Percentiles rank a stretch among this genome's conserved stretches.
These are phyloP conservation scores for Seira ritae DNA, from an alignment of 2,888 invertebrate species.

Conservation along the genomic window DNA sequence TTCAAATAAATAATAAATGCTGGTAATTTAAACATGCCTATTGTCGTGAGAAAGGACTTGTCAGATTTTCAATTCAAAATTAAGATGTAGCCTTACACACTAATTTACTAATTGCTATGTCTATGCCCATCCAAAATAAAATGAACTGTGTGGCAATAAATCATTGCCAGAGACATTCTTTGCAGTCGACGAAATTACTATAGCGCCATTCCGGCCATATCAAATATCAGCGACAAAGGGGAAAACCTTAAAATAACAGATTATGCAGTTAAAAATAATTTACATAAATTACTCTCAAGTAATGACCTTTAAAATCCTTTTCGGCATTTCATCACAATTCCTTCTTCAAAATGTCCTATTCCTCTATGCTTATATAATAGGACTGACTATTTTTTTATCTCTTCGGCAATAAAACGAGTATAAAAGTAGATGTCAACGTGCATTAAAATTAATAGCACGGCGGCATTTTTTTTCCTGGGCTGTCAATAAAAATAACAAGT, in stretches of 20 bases:
- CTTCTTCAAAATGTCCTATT: neutral
- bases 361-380: neutral
- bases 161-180: no score
- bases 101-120: no score
- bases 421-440: constrained; percentile 60
- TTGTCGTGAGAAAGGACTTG: no score
- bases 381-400: constrained; percentile 2
- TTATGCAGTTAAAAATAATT: constrained; percentile 43
- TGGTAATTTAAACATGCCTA: no score
- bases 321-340: constrained; percentile 49
- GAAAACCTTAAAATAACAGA: neutral
- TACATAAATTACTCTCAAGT: constrained; percentile 60
- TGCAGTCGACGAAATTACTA: no score
- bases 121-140: no score
- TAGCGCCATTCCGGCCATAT: no score
- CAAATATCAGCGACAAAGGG: neutral
- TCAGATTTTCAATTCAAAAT: no score
- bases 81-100: no score
- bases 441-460: constrained; percentile 64
- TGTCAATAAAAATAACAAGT: constrained; percentile 52
- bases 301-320: constrained; percentile 63
- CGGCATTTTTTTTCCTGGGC: constrained; percentile 38
- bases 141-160: no score
- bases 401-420: constrained; percentile 41
- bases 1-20: no score